Base-by-base conservation (phyloP, 2,113 vertebrate genomes). In the Eolophus roseicapilla region DNA sequence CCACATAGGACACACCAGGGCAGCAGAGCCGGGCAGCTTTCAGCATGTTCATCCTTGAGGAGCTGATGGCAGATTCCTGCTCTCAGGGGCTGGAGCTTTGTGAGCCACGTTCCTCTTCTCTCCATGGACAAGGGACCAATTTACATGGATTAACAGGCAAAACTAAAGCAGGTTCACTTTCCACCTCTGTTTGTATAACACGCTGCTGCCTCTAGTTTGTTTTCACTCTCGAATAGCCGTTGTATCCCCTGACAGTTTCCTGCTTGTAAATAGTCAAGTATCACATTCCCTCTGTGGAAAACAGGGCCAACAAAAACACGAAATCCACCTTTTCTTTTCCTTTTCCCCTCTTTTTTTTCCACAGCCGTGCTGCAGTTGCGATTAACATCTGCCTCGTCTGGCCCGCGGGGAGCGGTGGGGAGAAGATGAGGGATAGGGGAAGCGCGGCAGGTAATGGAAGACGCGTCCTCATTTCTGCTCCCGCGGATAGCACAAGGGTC, bases 401-500 rank as follows among this genome's bases (percentile, higher is more conserved):
- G 82, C 84, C 95, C 92, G 50, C 10, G 2, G 94, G 93, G 92
- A 92, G 70, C 2, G 41, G 84, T 10, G 67, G 62, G 23, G 90
- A 82, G 75, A 25, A 37, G 88, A 90, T 41, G 85, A 96, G 88
- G 90, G 88, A 55, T 10, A 65, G 82, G 76, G 60, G 37, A 68
- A 78, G 73, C 25, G 88, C 60, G 90, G 92, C 92, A 96, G 95
- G 95, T 96, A 95, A 96, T 88, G 90, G 92, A 86, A 93, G 90
- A 68, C 93, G 95, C 76, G 23, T 60, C 41, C 86, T 92, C 82
- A 86, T 94, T 94, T 92, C 95, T 96, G 95, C 95, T 93, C 69
- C 82, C 71, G 95, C 92, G 94, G 96, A 95, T 86, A 94, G 93
- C 57, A 82, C 90, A 71, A 90, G 95, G 64, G 90, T 92, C 95